These are phyloP conservation scores for Axea sp. DNA, from an alignment of 2,888 invertebrate genomes.

Conservation along the genomic window DNA sequence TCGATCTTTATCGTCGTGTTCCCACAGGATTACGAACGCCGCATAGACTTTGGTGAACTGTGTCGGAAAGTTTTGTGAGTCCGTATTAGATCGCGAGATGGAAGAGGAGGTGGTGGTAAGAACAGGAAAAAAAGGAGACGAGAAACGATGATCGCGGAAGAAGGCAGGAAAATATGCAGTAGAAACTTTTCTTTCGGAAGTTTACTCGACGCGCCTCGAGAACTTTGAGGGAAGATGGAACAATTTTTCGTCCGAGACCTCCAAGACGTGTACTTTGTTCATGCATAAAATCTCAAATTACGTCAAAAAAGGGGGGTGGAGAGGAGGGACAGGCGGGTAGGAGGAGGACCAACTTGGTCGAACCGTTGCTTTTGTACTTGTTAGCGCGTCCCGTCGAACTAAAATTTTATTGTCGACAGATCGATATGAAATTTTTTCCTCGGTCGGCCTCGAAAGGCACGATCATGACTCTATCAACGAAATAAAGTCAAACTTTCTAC, in stretches of 20 bases:
- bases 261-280: constrained; percentile 66
- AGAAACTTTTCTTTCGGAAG: constrained; percentile 60
- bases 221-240: constrained; percentile 70
- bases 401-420: constrained; percentile 56
- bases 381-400: constrained; percentile 46
- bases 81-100: constrained; percentile 66
- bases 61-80: constrained; percentile 67
- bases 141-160: constrained; percentile 53
- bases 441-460: constrained; percentile 37
- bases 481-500: constrained; percentile 59
- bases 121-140: constrained; percentile 24
- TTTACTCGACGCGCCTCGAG: constrained; percentile 58
- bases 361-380: constrained; percentile 52
- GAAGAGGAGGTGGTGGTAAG: constrained; percentile 42
- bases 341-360: constrained; percentile 34
- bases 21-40: constrained; percentile 60
- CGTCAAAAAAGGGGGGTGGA: no score
- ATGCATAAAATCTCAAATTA: constrained; percentile 74
- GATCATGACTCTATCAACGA: constrained; percentile 56
- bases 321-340: no score
- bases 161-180: constrained; percentile 64
- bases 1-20: constrained; percentile 66
- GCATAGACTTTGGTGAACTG: constrained; percentile 49
- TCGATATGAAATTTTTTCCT: constrained; percentile 53
- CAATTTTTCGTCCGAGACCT: constrained; percentile 69